Evolutionary conservation across 2,113 vertebrate species (phyloP), one percentile per base, ranked within the genome.

Genomic region (Larimichthys crocea): DNA sequence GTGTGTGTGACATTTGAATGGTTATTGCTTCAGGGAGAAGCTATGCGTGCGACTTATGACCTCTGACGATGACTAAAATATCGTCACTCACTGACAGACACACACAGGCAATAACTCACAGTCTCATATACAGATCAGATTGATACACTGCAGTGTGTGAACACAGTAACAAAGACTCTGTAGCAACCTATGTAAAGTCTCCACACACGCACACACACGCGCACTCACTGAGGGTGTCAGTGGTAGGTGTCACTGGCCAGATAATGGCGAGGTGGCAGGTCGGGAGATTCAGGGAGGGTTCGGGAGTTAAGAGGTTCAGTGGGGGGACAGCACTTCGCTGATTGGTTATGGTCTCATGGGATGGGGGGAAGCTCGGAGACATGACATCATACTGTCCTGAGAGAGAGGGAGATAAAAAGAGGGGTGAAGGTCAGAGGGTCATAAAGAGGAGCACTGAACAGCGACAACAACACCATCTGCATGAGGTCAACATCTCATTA

Each of bases 371-470:
- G 62, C 46, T 55, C 63, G 40, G 79, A 89, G 87, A 89, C 74
- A 90, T 93, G 89, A 93, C 88, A 92, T 93, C 91, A 93, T 93
- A 74, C 60, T 42, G 19, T 88, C 79, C 85, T 49, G n/a, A 52
- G 48, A 44, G 22, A 31, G 24, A 9, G 64, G 50, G n/a, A 15
- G 59, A 60, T 1, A 46, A 57, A 46, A 26, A 57, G 62, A 86
- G 66, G 42, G 66, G 31, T 81, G 73, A 78, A 84, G 78, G 80
- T 87, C 80, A 85, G 4, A 53, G 69, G 80, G 71, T 88, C 75
- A 78, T 50, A n/a, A 53, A 66, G 68, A 72, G 66, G 66, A 66
- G 26, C 22, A 57, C 0, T 40, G 26, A 26, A 46, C 9, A 26
- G 60, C 53, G 74, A 63, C 56, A 82, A 76, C 63, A 73, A 29